A percentile compares a stretch with the other conserved stretches of the same genome.
These are phyloP conservation scores for Pogonus chalceus DNA, from an alignment of 1,140 invertebrate genomes.

Conservation along the genomic window DNA sequence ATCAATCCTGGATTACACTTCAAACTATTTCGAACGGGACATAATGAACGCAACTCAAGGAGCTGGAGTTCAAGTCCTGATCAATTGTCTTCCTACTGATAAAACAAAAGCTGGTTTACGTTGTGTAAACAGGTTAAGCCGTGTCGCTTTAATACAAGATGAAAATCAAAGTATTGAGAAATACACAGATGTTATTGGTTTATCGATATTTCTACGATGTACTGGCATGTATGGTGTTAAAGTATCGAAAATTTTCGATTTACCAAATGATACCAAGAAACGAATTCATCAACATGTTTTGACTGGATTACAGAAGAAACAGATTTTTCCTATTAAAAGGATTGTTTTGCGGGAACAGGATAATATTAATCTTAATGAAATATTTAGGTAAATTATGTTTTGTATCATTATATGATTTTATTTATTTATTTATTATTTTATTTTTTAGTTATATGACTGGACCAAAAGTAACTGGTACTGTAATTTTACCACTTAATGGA, in stretches of 20 bases:
- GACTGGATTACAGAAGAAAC: conserved; percentile 20
- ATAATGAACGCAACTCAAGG: conserved; percentile 38
- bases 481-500: neutral
- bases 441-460: neutral
- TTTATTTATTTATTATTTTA: no score
- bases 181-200: conserved; percentile 50
- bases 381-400: no score
- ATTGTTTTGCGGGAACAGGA: conserved; percentile 21
- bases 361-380: neutral
- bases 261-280: conserved; percentile 23
- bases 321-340: conserved; percentile 24
- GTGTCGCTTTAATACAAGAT: conserved; percentile 66
- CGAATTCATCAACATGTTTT: conserved; percentile 21
- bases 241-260: conserved; percentile 22
- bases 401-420: no score
- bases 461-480: neutral
- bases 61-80: conserved; percentile 47
- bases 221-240: conserved; percentile 25
- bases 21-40: conserved; percentile 48
- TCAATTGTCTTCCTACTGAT: conserved; percentile 53
- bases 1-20: no score
- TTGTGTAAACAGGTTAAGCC: conserved; percentile 51
- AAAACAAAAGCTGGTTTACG: conserved; percentile 52
- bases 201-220: conserved; percentile 47
- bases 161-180: conserved; percentile 60